Base-by-base conservation (phyloP, 2,113 vertebrate genomes). In the Notarius lentiginosus region DNA sequence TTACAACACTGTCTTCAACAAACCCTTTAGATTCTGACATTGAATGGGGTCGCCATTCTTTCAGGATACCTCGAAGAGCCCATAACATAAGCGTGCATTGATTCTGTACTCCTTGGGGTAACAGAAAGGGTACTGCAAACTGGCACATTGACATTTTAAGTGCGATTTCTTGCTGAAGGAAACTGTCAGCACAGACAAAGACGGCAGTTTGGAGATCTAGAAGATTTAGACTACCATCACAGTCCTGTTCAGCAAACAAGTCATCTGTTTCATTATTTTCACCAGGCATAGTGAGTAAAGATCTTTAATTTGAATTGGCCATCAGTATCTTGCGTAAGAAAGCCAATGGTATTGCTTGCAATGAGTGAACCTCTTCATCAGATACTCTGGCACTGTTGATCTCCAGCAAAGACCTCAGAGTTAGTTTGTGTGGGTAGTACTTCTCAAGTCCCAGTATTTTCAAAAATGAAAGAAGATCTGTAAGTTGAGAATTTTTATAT, bases 111-210 rank as follows among this genome's bases (percentile, higher is more conserved):
- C 83, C 80, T 56, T 89, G 84, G 15, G 95, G 95, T 63, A 96
- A 87, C 15, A 96, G 63, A 27, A 96, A 89, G 12, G 95, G 96
- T 24, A 96, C 88, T n/a, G 95, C 91, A 90, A 96, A 88, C 87
- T 87, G 93, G n/a, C 96, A 96, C 8, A 91, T 89, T 22, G 93
- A 91, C 95, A 96, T 95, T 82, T 95, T 95, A 7, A 92, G 84
- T 81, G 93, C 66, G 75, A 96, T 90, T 87, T 95, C 91, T 17
- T 94, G 91, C 73, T 93, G 95, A 58, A 96, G 88, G 87, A 94
- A 93, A 63, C 79, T 86, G 47, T 96, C 94, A 14, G 96, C 93
- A 86, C 94, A 95, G 34, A 92, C 87, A 79, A 96, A 89, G 22
- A 94, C 79, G 7, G 93, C 95, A 20, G 92, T 92, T 7, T 95